A percentile compares a stretch with the other conserved stretches of the same genome.
phyloP scores from a whole-genome alignment of 37 sponge, comb jelly and placozoan genomes.

The Bolinopsis microptera region DNA sequence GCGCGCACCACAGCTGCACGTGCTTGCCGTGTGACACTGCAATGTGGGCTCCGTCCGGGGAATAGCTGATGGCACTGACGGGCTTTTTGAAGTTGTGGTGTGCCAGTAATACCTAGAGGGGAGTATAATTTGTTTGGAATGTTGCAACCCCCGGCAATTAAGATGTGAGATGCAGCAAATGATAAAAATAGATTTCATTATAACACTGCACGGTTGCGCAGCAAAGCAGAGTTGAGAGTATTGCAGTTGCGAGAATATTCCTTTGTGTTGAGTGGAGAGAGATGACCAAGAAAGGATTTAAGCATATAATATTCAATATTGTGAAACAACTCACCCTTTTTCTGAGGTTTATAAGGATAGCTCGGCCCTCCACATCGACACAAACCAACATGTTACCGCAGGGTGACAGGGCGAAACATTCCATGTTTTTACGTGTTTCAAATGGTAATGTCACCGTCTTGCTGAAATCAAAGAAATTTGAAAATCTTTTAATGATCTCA shows the following conservation, averaged over 20 bases:
- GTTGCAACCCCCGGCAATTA: too few relatives aligned
- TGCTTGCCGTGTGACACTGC: constrained; percentile 86
- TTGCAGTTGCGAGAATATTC: too few relatives aligned
- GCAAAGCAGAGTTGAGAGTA: too few relatives aligned
- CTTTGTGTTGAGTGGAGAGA: too few relatives aligned
- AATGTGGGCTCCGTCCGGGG: constrained; percentile 89
- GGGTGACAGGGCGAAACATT: constrained; percentile 87
- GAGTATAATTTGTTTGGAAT: constrained; percentile 11
- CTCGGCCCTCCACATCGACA: constrained; percentile 83
- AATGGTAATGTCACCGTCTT: constrained; percentile 90
- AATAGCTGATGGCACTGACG: constrained; percentile 85
- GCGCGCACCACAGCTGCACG: constrained; percentile 90
- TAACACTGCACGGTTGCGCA: too few relatives aligned
- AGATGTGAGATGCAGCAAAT: too few relatives aligned
- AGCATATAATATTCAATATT: too few relatives aligned
- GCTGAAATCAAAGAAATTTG: constrained; percentile 59
- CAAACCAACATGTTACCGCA: constrained; percentile 82
- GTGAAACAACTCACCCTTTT: constrained; percentile 62
- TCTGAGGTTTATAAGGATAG: neutral
- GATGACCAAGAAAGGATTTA: too few relatives aligned
- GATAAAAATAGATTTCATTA: too few relatives aligned
- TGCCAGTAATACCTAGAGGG: constrained; percentile 75
- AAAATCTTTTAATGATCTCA: neutral
- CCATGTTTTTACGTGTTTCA: constrained; percentile 90
- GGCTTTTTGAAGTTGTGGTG: constrained; percentile 90